Evolutionary conservation across 2,888 invertebrate genomes (phyloP).

Genomic region (Ligdia adustata): DNA sequence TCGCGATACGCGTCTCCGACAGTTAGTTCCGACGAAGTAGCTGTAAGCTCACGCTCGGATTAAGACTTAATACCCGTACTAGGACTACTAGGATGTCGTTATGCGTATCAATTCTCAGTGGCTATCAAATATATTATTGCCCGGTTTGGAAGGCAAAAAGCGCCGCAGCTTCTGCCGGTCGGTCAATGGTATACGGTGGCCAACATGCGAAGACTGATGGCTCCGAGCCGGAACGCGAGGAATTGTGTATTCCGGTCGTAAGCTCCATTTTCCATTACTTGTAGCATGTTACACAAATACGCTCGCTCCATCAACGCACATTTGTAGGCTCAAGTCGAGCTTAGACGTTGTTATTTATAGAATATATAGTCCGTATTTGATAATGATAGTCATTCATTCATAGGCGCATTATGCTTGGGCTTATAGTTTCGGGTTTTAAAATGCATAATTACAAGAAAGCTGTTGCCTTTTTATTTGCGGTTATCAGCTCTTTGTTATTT

Average conservation of each 20-base stretch:
- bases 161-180: slow-evolving; percentile 6
- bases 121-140: slow-evolving; percentile 40
- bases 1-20: slow-evolving; percentile 42
- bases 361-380: too few relatives aligned
- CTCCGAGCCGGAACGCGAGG: slow-evolving; percentile 27
- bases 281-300: slow-evolving; percentile 9
- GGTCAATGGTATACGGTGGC: slow-evolving; percentile 36
- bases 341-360: too few relatives aligned
- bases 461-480: too few relatives aligned
- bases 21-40: slow-evolving; percentile 72
- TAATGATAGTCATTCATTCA: too few relatives aligned
- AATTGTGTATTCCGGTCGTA: slow-evolving; percentile 24
- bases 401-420: too few relatives aligned
- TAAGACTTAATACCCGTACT: slow-evolving; percentile 49
- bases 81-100: slow-evolving; percentile 37
- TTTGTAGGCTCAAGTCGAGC: slow-evolving; percentile 6
- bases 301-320: background rate
- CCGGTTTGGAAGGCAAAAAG: slow-evolving; percentile 32
- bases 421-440: too few relatives aligned
- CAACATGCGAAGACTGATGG: slow-evolving; percentile 26
- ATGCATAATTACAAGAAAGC: too few relatives aligned
- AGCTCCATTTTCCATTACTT: slow-evolving; percentile 17
- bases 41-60: slow-evolving; percentile 52
- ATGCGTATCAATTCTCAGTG: slow-evolving; percentile 30
- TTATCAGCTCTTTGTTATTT: too few relatives aligned